Evolutionary conservation across 1,140 invertebrate species (phyloP).

Genomic region (Steinernema khuongi): DNA sequence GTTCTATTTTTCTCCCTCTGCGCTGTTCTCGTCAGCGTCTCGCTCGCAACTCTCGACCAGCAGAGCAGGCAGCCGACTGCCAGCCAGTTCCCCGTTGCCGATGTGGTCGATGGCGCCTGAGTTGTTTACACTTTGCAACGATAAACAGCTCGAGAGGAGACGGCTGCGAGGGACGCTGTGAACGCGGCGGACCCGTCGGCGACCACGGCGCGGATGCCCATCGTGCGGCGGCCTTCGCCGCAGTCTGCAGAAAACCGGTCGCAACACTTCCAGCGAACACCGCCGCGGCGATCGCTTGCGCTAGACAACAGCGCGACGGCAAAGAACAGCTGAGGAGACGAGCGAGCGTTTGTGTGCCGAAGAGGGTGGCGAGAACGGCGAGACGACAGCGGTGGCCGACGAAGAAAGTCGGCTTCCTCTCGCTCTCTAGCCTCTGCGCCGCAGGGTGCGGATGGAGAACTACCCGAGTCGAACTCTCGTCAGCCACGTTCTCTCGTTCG

Average conservation of each 20-base stretch:
- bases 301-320: not conserved
- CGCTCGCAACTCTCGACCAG: too few species aligned
- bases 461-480: too few species aligned
- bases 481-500: too few species aligned
- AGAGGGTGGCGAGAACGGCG: not conserved
- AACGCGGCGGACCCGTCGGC: too few species aligned
- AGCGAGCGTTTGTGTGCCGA: not conserved
- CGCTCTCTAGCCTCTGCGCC: not conserved
- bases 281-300: not conserved
- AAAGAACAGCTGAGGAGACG: not conserved
- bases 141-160: slow-evolving; percentile 1
- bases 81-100: too few species aligned
- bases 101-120: too few species aligned
- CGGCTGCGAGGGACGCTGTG: not conserved
- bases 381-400: not conserved
- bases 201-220: too few species aligned
- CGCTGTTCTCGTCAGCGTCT: too few species aligned
- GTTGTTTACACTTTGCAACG: slow-evolving; percentile 10
- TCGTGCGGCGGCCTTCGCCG: too few species aligned
- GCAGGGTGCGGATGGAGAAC: too few species aligned
- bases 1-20: too few species aligned
- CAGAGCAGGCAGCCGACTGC: too few species aligned
- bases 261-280: not conserved
- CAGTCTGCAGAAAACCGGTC: not conserved
- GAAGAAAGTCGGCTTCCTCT: not conserved